These are phyloP conservation scores for Oreochromis aureus DNA, from an alignment of 2,113 vertebrate genomes.

Conservation along the genomic window DNA sequence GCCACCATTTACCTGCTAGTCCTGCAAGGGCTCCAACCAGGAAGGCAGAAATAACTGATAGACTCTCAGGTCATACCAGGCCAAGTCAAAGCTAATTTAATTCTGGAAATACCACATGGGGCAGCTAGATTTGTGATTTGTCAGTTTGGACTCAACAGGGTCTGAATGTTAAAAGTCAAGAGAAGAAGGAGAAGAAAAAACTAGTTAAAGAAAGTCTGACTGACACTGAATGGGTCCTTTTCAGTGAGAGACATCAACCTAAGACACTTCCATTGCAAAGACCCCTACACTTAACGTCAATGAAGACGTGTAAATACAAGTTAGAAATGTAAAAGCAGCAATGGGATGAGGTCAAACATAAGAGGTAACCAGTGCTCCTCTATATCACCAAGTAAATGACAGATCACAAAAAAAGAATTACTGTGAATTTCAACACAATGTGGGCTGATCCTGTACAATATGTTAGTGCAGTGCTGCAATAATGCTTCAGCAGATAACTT, in stretches of 20 bases:
- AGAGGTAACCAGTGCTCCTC: neutral
- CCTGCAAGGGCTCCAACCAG: conserved; percentile 18
- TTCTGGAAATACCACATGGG: neutral
- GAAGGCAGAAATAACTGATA: neutral
- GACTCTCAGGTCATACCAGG: neutral
- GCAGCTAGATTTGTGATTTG: neutral
- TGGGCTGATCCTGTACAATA: neutral
- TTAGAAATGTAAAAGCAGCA: neutral
- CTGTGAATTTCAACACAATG: neutral
- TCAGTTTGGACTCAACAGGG: neutral
- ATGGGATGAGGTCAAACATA: neutral
- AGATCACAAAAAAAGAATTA: neutral
- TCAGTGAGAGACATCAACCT: neutral
- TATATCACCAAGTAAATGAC: neutral
- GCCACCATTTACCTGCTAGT: neutral
- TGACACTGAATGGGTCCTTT: neutral
- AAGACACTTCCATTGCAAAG: neutral
- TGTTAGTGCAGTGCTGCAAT: neutral
- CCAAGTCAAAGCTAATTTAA: neutral
- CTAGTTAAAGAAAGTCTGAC: neutral
- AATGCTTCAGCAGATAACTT: neutral
- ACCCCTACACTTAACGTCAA: neutral
- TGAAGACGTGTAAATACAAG: neutral
- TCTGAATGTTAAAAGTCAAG: neutral
- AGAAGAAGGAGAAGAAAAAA: neutral